Evolutionary conservation across 2,888 invertebrate genomes (phyloP), one percentile per base, ranked within the genome.

Genomic region (Lordiphosa andalusiaca): DNA sequence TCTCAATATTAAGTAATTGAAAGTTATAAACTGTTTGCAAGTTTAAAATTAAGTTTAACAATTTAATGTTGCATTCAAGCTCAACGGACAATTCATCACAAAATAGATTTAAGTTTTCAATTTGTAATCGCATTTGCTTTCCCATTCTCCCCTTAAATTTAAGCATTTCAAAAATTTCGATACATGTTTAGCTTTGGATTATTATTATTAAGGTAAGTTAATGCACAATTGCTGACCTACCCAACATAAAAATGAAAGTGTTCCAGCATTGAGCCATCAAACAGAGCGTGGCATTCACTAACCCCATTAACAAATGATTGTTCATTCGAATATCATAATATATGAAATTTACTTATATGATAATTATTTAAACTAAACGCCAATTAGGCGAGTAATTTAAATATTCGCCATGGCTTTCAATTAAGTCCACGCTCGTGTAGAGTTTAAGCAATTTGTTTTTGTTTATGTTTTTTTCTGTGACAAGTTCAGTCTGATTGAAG

Each of bases 381-480:
- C 42, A 59, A 61, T 59, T 35, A 36, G 36, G 4, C 30, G 33
- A 10, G 23, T 13, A 25, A 39, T 13, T 40, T 33, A 38, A 42
- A 41, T 30, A 63, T 21, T n/a, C 21, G 21, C 19, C 21, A 40
- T 21, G 6, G 39, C 19, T 16, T n/a, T 30, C 30, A 30, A 44
- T 30, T 44, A 30, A 16, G 13, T 30, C 16, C 5, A 46, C 57
- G 38, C 61, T 71, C 74, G 77, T 68, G 70, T 64, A 36, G 40
- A 33, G 51, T 55, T 66, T 70, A 59, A 55, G 62, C 66, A 50
- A 57, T 19, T 16, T 16, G n/a, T n/a, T n/a, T n/a, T n/a, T n/a
- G n/a, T n/a, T n/a, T n/a, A n/a, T n/a, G n/a, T 16, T 16, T 75
- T 63, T 73, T 67, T 41, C 50, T 48, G 55, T 54, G 41, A 70